These are phyloP conservation scores for Takifugu rubripes DNA, from an alignment of 2,797 vertebrate genomes.

Conservation along the genomic window DNA sequence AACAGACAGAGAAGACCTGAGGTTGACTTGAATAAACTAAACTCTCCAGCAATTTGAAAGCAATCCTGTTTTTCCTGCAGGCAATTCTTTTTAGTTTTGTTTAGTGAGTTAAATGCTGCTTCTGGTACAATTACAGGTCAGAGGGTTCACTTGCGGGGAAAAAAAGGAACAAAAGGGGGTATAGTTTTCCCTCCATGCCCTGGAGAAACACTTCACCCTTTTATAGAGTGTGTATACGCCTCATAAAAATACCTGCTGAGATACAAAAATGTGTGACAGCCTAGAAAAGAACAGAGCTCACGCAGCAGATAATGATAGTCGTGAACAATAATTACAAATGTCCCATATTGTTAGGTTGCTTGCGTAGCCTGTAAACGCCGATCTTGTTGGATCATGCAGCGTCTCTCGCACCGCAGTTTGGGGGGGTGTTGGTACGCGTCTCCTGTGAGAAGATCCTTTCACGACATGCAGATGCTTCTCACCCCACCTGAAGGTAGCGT, in stretches of 20 bases:
- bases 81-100: background rate
- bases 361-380: slow-evolving; percentile 52
- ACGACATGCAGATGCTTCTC: slow-evolving; percentile 39
- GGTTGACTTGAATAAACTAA: no score
- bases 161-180: slow-evolving; percentile 7
- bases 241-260: slow-evolving; percentile 64
- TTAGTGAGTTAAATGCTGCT: slow-evolving; percentile 6
- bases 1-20: no score
- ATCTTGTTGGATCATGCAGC: slow-evolving; percentile 58
- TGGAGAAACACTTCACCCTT: slow-evolving; percentile 37
- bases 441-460: slow-evolving; percentile 53
- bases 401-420: slow-evolving; percentile 30
- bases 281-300: slow-evolving; percentile 57
- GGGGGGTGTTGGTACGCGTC: slow-evolving; percentile 45
- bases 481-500: slow-evolving; percentile 49
- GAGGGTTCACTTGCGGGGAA: slow-evolving; percentile 36
- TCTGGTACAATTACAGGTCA: slow-evolving; percentile 29
- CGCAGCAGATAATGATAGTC: slow-evolving; percentile 71
- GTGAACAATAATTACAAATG: slow-evolving; percentile 77
- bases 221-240: slow-evolving; percentile 33
- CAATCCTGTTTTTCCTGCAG: background rate
- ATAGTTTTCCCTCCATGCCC: slow-evolving; percentile 23
- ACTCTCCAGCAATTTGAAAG: no score
- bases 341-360: slow-evolving; percentile 71
- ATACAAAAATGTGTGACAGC: slow-evolving; percentile 38